These are phyloP conservation scores for Prinia subflava DNA, from an alignment of 2,113 vertebrate species.

Conservation along the genomic window DNA sequence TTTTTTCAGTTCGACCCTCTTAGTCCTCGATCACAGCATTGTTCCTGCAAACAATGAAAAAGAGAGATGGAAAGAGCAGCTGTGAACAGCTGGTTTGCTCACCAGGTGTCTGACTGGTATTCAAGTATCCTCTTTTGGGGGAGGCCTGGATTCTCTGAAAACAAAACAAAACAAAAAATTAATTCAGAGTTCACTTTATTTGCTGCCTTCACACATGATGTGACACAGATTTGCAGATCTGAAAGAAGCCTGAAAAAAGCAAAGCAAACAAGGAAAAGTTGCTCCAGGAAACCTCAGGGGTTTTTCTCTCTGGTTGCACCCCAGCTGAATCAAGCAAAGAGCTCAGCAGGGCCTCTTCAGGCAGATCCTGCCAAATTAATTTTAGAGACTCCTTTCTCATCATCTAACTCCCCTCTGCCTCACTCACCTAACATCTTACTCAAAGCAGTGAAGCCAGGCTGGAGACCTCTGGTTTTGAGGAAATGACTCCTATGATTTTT, in stretches of 20 bases:
- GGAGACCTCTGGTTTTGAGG: not conserved
- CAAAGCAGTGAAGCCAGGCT: not conserved
- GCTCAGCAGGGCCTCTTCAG: not conserved
- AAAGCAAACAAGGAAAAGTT: not conserved
- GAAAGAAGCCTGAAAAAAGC: not conserved
- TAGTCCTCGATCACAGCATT: constrained; percentile 57
- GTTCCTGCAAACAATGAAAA: constrained; percentile 66
- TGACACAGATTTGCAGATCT: not conserved
- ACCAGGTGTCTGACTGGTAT: constrained; percentile 26
- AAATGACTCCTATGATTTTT: not conserved
- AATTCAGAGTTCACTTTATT: not conserved
- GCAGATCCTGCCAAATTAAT: not conserved
- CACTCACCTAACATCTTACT: not conserved
- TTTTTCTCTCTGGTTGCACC: not conserved
- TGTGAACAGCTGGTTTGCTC: constrained; percentile 38
- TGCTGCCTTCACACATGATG: not conserved
- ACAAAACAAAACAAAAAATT: not conserved
- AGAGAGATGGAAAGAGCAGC: constrained; percentile 58
- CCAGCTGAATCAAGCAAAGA: not conserved
- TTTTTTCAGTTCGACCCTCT: constrained; percentile 41
- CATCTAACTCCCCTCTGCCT: not conserved
- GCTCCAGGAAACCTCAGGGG: not conserved
- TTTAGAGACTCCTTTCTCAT: not conserved
- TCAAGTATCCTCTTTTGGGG: not conserved
- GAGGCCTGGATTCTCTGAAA: not conserved